phyloP scores from a whole-genome alignment of 1,140 invertebrate species.

The Drosophila oshimai region DNA sequence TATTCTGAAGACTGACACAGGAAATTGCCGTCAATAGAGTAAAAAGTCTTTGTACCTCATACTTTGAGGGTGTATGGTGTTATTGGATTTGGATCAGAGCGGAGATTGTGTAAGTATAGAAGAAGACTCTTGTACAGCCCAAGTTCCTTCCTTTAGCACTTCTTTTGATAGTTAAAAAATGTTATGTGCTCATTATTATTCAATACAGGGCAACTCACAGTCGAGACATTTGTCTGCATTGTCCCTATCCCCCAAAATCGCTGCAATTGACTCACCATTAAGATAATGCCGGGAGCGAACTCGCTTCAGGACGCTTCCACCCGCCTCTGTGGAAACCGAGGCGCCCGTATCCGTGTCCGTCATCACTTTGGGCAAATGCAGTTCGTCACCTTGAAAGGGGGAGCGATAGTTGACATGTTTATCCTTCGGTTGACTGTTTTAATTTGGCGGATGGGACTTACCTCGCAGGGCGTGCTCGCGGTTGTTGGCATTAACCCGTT shows the following conservation, averaged over 20 bases:
- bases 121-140: no score
- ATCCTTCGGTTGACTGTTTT: background rate
- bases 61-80: background rate
- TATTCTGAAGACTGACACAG: background rate
- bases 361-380: slow-evolving; percentile 79
- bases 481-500: slow-evolving; percentile 91
- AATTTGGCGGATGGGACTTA: slow-evolving; percentile 79
- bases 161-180: background rate
- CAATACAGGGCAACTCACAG: no score
- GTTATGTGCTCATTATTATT: background rate
- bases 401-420: slow-evolving; percentile 6
- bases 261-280: slow-evolving; percentile 63
- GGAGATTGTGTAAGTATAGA: background rate
- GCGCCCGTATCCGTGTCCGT: slow-evolving; percentile 71
- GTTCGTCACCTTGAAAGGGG: slow-evolving; percentile 65
- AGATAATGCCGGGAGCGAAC: slow-evolving; percentile 80
- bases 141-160: no score
- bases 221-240: no score
- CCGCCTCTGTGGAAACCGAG: slow-evolving; percentile 67
- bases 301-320: slow-evolving; percentile 60
- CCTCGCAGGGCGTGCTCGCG: slow-evolving; percentile 93
- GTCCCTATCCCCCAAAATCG: slow-evolving; percentile 1
- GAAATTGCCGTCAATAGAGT: slow-evolving; percentile 54
- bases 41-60: slow-evolving; percentile 10
- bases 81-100: background rate